Base-by-base conservation (phyloP, 2,113 vertebrate species). In the Ptilonorhynchus violaceus region DNA sequence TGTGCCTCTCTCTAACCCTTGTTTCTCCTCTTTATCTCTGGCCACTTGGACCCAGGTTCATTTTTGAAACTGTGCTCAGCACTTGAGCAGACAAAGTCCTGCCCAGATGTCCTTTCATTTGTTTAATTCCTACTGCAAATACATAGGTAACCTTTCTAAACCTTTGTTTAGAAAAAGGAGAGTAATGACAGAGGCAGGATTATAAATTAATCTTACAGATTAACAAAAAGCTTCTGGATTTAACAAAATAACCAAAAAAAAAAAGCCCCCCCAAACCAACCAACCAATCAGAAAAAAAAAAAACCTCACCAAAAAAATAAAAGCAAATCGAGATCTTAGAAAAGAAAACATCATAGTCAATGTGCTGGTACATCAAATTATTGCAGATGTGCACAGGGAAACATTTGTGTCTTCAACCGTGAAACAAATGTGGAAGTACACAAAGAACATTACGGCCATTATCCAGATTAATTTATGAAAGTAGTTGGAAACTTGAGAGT, bases 401-500 rank as follows among this genome's bases (percentile, higher is more conserved):
- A 82, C 77, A 49, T 64, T 41, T 76, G 58, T 89, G 28, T 66
- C 74, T 84, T 92, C 63, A 87, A 7, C 31, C 52, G 37, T 85
- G 76, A 88, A 64, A 70, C 46, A 46, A 88, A 49, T 24, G 46
- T 44, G 55, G 53, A 83, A 91, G 70, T 68, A 55, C 35, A 31
- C 44, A 35, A 68, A 85, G 64, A 59, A 78, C 67, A 35, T 75
- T 55, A 41, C 44, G 10, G 66, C 69, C 62, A 46, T 94, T 86
- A 80, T 89, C 72, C 59, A 78, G 68, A 85, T 96, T 88, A 63
- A 86, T 96, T 95, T 67, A 18, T 60, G 72, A 81, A 92, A 84
- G 20, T 69, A 21, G 19, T 58, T 90, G 80, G 58, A 80, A 95
- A 93, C 69, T 85, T 75, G 20, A 15, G 50, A 53, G 41, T 25